Conservation (phyloP, 2,797 vertebrate genomes). For the Pangasius mekongensis region DNA sequence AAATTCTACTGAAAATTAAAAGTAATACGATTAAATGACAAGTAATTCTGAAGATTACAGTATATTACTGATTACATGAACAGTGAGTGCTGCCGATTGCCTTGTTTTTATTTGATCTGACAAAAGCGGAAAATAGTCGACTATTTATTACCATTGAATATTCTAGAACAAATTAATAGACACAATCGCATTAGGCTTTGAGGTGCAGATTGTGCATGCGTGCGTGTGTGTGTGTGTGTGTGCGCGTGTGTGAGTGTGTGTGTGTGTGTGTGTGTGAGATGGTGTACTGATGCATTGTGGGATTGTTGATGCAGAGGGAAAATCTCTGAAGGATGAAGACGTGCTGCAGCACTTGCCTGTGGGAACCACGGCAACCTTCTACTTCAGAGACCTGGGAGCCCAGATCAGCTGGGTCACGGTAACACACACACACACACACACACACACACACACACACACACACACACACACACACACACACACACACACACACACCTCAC, state of each 20-base stretch:
- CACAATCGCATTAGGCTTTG: background rate
- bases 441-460: conserved; percentile 45
- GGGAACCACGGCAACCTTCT: conserved; percentile 92
- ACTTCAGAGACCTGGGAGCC: conserved; percentile 92
- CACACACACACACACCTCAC: background rate
- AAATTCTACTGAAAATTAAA: background rate
- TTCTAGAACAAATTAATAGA: background rate
- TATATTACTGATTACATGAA: background rate
- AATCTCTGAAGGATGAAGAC: conserved; percentile 92
- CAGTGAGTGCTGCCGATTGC: too few species aligned
- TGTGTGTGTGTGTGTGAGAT: background rate
- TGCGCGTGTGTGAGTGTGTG: background rate
- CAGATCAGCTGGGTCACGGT: conserved; percentile 99
- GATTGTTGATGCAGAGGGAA: conserved; percentile 81
- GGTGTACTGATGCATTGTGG: conserved; percentile 31
- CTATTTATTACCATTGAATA: background rate
- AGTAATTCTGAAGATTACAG: background rate
- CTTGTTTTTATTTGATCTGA: background rate
- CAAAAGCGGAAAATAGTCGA: background rate
- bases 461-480: conserved; percentile 28
- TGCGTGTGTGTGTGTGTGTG: background rate
- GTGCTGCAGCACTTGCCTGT: conserved; percentile 91
- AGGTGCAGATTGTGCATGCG: background rate
- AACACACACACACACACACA: conserved; percentile 54
- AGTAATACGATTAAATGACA: background rate